Evolutionary conservation across 1,140 invertebrate genomes (phyloP).

Genomic region (Artemia franciscana): DNA sequence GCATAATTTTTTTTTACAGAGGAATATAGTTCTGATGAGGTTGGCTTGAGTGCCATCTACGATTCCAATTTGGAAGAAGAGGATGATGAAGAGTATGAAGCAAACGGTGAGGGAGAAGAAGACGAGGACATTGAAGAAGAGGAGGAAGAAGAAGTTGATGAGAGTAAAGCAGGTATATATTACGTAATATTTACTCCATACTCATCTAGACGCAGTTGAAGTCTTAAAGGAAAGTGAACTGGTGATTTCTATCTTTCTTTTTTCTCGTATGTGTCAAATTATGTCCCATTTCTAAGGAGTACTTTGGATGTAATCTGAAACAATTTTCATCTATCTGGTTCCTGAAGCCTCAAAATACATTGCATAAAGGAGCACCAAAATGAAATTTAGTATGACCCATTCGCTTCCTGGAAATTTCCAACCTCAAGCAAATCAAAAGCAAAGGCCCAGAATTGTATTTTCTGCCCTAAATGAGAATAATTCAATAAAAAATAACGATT

Average conservation of each 20-base stretch:
- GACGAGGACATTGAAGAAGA: constrained; percentile 35
- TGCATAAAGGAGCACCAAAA: no score
- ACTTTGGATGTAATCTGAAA: not conserved
- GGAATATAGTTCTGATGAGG: no score
- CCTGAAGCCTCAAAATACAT: not conserved
- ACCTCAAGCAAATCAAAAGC: no score
- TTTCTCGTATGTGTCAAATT: not conserved
- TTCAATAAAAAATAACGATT: no score
- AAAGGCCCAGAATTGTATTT: no score
- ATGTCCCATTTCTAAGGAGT: not conserved
- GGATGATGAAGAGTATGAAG: constrained; percentile 35
- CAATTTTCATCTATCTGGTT: not conserved
- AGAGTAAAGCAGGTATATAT: constrained; percentile 7
- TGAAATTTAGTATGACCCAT: no score
- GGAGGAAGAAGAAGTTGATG: constrained; percentile 23
- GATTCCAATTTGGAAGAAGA: constrained; percentile 41
- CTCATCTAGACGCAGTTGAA: not conserved
- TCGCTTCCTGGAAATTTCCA: no score
- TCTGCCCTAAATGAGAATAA: no score
- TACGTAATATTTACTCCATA: not conserved
- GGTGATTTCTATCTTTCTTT: not conserved
- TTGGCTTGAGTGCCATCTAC: constrained; percentile 43
- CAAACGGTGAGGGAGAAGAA: constrained; percentile 24
- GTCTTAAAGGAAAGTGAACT: not conserved
- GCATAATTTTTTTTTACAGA: no score